Evolutionary conservation across 2,888 invertebrate genomes (phyloP), one percentile per base, ranked within the genome.

Genomic region (Pyrrhia umbra): DNA sequence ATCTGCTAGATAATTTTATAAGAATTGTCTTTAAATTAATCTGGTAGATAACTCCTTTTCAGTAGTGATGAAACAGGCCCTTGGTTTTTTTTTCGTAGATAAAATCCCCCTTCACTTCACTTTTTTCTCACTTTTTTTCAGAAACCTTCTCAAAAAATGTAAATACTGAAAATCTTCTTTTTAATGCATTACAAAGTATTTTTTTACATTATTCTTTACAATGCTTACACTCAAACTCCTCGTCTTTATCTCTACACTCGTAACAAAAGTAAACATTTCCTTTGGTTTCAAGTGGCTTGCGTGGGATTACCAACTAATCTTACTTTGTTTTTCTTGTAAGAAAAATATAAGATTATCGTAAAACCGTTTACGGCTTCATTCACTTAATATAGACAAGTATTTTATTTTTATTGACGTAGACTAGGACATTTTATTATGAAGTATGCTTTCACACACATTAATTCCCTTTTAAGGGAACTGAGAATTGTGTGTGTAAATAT

Each of bases 281-380:
- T 6, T 37, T 16, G 20, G 56, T 66, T 72, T 55, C 8, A 65
- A 40, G 65, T 27, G 45, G 15, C 40, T 72, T 56, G 56, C 56
- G 73, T 51, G 56, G 73, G 68, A 72, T 73, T 66, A 72, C 56
- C 67, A 34, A 46, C 34, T 51, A 8, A 68, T 68, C 73, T 67
- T 65, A 72, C 56, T 65, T 37, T 66, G 50, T 72, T 72, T 70
- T 50, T 40, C 39, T 56, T 51, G 15, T 20, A 55, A 47, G 39
- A 46, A 52, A 62, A 68, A 68, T 52, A 52, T 45, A 58, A 60
- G 66, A 58, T 54, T 13, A 65, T 70, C 68, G 51, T 62, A 46
- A 68, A 67, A 67, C 20, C 9, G 34, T 58, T 67, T 49, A 69
- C 42, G 37, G 42, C 46, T 51, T 39, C 34, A 66, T 47, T 56